phyloP scores from a whole-genome alignment of 2,797 vertebrate genomes.

The Micromesistius poutassou region DNA sequence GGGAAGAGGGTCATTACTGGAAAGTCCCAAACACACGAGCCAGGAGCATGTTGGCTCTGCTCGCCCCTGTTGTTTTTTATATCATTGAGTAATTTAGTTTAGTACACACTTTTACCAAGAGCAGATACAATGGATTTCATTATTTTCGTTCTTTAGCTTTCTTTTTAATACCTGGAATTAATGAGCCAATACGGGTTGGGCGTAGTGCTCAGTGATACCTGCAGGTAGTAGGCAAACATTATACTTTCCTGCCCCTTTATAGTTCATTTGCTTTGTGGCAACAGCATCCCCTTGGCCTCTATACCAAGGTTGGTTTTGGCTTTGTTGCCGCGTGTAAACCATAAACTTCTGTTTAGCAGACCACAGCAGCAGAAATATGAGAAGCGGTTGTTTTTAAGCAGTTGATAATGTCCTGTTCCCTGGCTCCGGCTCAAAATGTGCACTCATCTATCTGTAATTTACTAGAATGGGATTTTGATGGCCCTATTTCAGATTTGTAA shows the following conservation, averaged over 20 bases:
- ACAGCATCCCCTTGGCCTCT: not conserved
- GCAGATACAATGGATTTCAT: not conserved
- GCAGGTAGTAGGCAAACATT: not conserved
- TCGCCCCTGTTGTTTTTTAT: not conserved
- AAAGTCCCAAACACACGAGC: not conserved
- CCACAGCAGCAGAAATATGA: not conserved
- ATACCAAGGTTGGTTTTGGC: not conserved
- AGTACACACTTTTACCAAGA: not conserved
- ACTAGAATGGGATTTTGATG: conserved; percentile 5
- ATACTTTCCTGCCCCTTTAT: not conserved
- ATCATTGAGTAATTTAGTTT: not conserved
- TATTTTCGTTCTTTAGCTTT: not conserved
- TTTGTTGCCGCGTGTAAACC: not conserved
- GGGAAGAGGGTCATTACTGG: not conserved
- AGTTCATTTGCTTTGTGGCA: not conserved
- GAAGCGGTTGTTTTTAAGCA: not conserved
- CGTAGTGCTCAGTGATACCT: not conserved
- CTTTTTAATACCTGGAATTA: not conserved
- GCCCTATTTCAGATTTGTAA: not conserved
- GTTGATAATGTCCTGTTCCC: not conserved
- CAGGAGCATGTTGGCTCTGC: not conserved
- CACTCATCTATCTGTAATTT: not conserved
- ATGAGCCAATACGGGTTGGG: not conserved
- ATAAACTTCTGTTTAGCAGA: not conserved
- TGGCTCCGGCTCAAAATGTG: not conserved